Conservation (phyloP, 2,888 invertebrate genomes). For the Drosophila gaucha region DNA sequence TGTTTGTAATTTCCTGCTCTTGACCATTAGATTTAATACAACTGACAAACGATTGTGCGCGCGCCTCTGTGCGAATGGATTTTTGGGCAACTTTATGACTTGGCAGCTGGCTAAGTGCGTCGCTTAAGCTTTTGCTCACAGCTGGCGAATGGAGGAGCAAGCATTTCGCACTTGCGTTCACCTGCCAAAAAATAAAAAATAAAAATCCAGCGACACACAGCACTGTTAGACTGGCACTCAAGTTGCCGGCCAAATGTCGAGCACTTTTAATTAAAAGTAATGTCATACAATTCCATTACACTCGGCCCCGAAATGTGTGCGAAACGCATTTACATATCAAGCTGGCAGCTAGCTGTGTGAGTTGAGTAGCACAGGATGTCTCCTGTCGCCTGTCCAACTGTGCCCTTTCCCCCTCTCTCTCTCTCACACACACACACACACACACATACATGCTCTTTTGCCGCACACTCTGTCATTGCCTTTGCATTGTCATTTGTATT, state of each 20-base stretch:
- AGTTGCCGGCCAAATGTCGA: conserved; percentile 79
- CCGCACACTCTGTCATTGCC: conserved; percentile 34
- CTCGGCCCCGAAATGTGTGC: conserved; percentile 77
- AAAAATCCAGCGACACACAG: conserved; percentile 3
- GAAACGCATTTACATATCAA: conserved; percentile 79
- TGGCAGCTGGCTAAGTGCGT: conserved; percentile 32
- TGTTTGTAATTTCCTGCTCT: conserved; percentile 67
- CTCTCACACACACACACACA: conserved; percentile 1
- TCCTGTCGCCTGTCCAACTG: conserved; percentile 34
- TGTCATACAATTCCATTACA: conserved; percentile 81
- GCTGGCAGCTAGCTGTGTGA: conserved; percentile 44
- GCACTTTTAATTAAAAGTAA: conserved; percentile 83
- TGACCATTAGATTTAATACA: conserved; percentile 67
- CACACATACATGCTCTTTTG: conserved; percentile 2
- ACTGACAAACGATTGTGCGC: conserved; percentile 51
- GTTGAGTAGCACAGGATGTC: conserved; percentile 34
- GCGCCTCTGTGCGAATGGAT: conserved; percentile 1
- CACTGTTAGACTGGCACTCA: conserved; percentile 53
- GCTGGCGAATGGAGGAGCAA: conserved; percentile 35
- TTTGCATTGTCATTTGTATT: conserved; percentile 77
- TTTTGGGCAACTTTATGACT: conserved; percentile 41
- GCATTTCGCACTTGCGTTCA: conserved; percentile 55
- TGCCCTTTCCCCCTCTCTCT: background rate
- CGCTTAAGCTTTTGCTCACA: conserved; percentile 48
- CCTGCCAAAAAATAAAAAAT: conserved; percentile 39